Base-by-base conservation (phyloP, 2,797 vertebrate species). In the Pseudopleuronectes americanus region DNA sequence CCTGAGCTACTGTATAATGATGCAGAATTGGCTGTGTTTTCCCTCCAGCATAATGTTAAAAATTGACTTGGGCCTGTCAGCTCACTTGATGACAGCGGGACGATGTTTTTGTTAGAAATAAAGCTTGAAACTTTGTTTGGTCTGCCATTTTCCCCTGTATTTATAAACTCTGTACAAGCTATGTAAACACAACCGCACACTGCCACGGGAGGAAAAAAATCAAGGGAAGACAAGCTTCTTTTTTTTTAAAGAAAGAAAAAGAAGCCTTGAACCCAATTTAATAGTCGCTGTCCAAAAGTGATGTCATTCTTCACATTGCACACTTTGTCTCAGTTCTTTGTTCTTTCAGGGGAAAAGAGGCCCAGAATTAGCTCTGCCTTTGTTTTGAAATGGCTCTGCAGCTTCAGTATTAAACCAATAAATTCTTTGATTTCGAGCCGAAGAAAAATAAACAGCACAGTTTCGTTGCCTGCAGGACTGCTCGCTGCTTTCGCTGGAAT, bases 241-340 rank as follows among this genome's bases (percentile, higher is more conserved):
- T n/a, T n/a, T n/a, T n/a, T 54, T 73, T 68, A 72, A 57, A 74
- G 73, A 81, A 45, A 17, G 5, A 81, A 57, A 22, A 38, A 38
- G n/a, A 76, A 72, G 76, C 76, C 85, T 89, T 89, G 83, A 90
- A 86, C 82, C 76, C 71, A 73, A 71, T 77, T 80, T 64, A 26
- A 67, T 71, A 79, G 73, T 79, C 53, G 48, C 74, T 65, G 71
- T 93, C 91, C 92, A 92, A 90, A 75, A 81, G 81, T 94, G 88
- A 93, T 85, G 90, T 94, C 89, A 93, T 92, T 64, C 79, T 83
- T 75, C 82, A 80, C 84, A 60, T 81, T 89, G 87, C 87, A 88
- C 80, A 85, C 79, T 87, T 89, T 89, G 84, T 90, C 88, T 90
- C 80, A 57, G 78, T 71, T 88, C 85, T 87, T 91, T 85, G 80